These are phyloP conservation scores for Axis porcinus DNA, from an alignment of 2,113 vertebrate species.

Conservation along the genomic window DNA sequence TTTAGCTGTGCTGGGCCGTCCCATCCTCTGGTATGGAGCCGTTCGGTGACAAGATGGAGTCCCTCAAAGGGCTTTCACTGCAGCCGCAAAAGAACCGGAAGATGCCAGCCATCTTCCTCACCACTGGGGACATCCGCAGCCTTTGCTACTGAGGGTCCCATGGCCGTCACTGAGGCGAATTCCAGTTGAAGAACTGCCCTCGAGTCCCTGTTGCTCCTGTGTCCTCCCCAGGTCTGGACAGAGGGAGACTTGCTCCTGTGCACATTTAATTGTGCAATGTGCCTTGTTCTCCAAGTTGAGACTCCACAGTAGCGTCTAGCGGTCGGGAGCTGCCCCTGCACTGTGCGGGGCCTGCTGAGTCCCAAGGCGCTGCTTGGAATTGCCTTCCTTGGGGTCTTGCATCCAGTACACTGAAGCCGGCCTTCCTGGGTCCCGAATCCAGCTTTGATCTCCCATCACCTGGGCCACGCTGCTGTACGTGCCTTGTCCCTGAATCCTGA, in stretches of 20 bases:
- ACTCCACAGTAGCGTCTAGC: neutral
- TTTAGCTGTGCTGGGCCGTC: neutral
- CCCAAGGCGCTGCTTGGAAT: neutral
- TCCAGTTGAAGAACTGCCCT: neutral
- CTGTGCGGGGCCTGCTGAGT: neutral
- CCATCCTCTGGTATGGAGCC: neutral
- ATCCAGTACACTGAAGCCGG: neutral
- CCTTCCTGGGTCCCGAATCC: neutral
- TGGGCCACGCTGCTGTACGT: neutral
- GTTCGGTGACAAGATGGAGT: fast-evolving
- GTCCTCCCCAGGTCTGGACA: neutral
- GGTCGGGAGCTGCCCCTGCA: neutral
- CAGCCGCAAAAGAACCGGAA: neutral
- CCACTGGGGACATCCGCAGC: neutral
- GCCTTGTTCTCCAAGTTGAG: neutral
- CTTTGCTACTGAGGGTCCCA: neutral
- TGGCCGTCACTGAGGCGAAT: neutral
- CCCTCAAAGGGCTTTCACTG: neutral
- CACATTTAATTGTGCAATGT: fast-evolving
- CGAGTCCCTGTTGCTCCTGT: neutral
- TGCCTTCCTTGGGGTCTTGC: neutral
- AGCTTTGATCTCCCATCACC: neutral
- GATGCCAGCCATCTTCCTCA: neutral
- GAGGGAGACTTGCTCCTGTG: too few species aligned
- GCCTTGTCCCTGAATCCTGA: neutral